Percentiles rank a stretch among this genome's conserved stretches.
These are phyloP conservation scores for Oreochromis tanganicae DNA, from an alignment of 2,113 vertebrate genomes.

Conservation along the genomic window DNA sequence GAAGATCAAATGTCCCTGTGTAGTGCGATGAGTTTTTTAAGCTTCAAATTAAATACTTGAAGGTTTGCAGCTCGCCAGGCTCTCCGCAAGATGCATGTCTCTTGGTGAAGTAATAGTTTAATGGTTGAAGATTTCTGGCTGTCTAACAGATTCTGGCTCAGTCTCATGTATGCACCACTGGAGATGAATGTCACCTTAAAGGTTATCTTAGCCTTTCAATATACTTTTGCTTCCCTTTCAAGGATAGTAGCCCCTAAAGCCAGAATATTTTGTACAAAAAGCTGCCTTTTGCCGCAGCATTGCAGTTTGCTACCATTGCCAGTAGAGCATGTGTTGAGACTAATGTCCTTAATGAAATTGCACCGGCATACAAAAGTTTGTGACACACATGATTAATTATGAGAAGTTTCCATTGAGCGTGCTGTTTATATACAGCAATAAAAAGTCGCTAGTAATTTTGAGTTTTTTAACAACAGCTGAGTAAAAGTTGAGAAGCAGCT, in stretches of 20 bases:
- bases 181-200: background rate
- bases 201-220: background rate
- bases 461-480: background rate
- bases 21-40: background rate
- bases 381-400: background rate
- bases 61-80: background rate
- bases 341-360: background rate
- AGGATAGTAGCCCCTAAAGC: background rate
- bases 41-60: background rate
- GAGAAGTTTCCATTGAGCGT: background rate
- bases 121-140: background rate
- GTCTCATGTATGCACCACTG: background rate
- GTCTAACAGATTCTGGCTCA: background rate
- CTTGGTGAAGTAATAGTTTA: background rate
- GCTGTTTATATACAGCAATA: background rate
- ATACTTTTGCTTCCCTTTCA: background rate
- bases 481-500: background rate
- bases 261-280: background rate
- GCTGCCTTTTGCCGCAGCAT: accelerated
- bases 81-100: background rate
- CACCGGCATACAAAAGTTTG: background rate
- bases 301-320: background rate
- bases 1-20: background rate
- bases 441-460: background rate
- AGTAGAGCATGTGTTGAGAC: background rate